Conservation (phyloP, 1,140 invertebrate genomes). For the Dolichoris vasculosae region DNA sequence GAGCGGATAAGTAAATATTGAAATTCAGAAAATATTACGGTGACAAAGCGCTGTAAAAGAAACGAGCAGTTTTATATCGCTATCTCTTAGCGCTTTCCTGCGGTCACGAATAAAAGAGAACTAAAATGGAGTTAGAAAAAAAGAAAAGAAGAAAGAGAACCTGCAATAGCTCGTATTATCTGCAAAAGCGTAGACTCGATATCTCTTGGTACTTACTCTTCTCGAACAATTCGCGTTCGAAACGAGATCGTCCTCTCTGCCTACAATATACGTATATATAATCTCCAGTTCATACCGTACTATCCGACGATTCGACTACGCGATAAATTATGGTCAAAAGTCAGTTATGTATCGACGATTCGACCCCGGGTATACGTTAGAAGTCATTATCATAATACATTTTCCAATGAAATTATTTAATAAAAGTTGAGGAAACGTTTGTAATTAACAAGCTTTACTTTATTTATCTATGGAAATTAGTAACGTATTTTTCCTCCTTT, state of each 20-base stretch:
- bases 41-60: conserved; percentile 28
- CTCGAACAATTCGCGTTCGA: conserved; percentile 43
- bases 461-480: no score
- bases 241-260: conserved; percentile 23
- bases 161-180: conserved; percentile 43
- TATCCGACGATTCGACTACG: conserved; percentile 12
- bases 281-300: not conserved
- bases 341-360: conserved; percentile 40
- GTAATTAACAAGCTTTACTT: no score
- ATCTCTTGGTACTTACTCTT: conserved; percentile 49
- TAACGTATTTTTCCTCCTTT: no score
- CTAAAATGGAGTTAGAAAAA: conserved; percentile 8
- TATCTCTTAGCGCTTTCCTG: conserved; percentile 35
- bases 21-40: conserved; percentile 35
- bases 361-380: not conserved
- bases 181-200: conserved; percentile 44
- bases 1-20: conserved; percentile 42
- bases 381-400: conserved; percentile 13
- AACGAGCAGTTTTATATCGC: conserved; percentile 41
- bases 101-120: conserved; percentile 32
- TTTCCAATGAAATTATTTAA: no score
- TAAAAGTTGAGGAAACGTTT: no score
- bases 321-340: conserved; percentile 44
- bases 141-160: conserved; percentile 11
- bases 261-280: conserved; percentile 18